Conservation (phyloP, 2,113 vertebrate genomes). For the Dromiciops gliroides region DNA sequence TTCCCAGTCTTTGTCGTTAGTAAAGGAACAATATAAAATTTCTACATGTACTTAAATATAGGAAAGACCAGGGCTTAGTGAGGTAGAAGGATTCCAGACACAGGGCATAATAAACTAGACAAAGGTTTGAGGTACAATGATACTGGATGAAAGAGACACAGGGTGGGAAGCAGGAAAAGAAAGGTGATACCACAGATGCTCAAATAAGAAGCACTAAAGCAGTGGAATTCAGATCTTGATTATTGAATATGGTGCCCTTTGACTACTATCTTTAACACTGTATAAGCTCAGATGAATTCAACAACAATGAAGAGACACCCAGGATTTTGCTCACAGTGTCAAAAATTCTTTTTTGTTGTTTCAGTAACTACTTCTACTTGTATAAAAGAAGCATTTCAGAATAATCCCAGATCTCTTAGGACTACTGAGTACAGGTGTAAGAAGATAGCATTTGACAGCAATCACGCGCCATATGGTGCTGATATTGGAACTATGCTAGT, state of each 20-base stretch:
- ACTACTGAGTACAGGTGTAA: neutral
- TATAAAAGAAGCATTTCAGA: slow-evolving; percentile 38
- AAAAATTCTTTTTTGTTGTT: slow-evolving; percentile 57
- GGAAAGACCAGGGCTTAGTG: neutral
- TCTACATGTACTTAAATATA: neutral
- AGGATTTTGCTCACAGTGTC: slow-evolving; percentile 43
- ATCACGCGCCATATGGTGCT: fast-evolving
- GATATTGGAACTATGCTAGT: neutral
- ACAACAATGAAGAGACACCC: slow-evolving; percentile 66
- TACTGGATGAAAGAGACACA: neutral
- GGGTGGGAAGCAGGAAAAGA: neutral
- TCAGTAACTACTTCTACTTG: slow-evolving; percentile 51
- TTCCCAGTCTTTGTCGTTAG: neutral
- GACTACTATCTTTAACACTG: slow-evolving; percentile 11
- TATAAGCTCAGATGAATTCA: slow-evolving; percentile 66
- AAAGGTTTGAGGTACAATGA: neutral
- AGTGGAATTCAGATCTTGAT: neutral
- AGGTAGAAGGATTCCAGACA: neutral
- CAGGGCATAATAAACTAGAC: neutral
- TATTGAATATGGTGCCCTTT: neutral
- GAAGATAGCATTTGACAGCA: neutral
- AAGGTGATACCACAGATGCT: neutral
- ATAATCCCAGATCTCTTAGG: neutral
- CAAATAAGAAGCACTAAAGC: neutral
- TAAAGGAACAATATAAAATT: neutral